A percentile compares a stretch with the other conserved stretches of the same genome.
These are phyloP conservation scores for Campoletis raptor DNA, from an alignment of 2,888 invertebrate species.

Conservation along the genomic window DNA sequence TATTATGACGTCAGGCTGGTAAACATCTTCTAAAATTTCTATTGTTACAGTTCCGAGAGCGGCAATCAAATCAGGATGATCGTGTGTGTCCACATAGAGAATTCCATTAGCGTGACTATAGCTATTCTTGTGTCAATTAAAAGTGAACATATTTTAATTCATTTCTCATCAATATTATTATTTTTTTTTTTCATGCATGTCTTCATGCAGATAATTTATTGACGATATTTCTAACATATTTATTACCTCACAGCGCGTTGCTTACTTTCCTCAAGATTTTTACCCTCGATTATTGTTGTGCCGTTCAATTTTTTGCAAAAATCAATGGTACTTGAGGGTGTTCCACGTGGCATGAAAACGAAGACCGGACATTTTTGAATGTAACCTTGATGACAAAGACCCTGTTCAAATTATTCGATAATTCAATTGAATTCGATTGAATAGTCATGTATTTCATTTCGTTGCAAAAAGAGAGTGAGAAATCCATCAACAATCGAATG, in stretches of 20 bases:
- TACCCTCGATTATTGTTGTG: slow-evolving; percentile 30
- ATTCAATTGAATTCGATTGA: background rate
- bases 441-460: background rate
- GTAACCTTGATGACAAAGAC: slow-evolving; percentile 53
- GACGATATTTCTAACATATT: background rate
- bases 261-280: slow-evolving; percentile 32
- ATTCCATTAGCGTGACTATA: slow-evolving; percentile 42
- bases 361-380: slow-evolving; percentile 49
- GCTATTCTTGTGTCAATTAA: slow-evolving; percentile 13
- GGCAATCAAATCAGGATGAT: slow-evolving; percentile 50
- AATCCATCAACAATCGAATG: background rate
- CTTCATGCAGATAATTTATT: background rate
- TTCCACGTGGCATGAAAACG: slow-evolving; percentile 49
- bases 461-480: background rate
- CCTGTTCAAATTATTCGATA: slow-evolving; percentile 10
- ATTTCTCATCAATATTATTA: background rate
- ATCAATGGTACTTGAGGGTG: slow-evolving; percentile 31
- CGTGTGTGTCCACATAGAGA: slow-evolving; percentile 48
- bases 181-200: background rate
- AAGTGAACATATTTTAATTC: background rate
- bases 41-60: slow-evolving; percentile 48
- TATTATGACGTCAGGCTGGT: slow-evolving; percentile 47
- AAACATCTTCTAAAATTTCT: slow-evolving; percentile 49
- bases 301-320: slow-evolving; percentile 52
- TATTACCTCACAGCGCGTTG: slow-evolving; percentile 39